These are phyloP conservation scores for Chamaea fasciata DNA, from an alignment of 2,113 vertebrate genomes.

Conservation along the genomic window DNA sequence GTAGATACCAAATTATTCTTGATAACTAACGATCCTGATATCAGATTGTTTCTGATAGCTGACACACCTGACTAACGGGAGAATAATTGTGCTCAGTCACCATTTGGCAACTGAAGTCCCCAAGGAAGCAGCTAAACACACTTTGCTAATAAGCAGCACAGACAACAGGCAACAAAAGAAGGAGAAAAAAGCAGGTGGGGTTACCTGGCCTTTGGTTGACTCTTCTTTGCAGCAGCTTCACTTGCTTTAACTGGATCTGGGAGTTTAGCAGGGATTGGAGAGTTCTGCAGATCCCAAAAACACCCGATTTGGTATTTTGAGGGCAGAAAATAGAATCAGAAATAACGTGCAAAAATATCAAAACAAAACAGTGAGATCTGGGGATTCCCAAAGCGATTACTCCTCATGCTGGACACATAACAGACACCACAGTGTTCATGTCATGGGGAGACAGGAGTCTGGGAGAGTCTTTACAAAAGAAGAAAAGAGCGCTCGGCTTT, in stretches of 20 bases:
- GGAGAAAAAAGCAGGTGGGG: background rate
- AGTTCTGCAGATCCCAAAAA: constrained; percentile 75
- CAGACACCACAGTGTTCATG: background rate
- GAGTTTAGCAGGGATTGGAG: constrained; percentile 87
- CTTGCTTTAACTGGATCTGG: constrained; percentile 94
- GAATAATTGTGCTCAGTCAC: background rate
- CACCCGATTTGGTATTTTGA: background rate
- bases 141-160: background rate
- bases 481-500: background rate
- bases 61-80: background rate
- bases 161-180: background rate
- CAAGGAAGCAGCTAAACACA: background rate
- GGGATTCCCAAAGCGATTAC: background rate
- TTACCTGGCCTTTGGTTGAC: constrained; percentile 95
- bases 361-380: background rate
- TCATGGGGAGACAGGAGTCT: background rate
- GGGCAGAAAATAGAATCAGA: background rate
- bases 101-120: background rate
- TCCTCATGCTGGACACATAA: background rate
- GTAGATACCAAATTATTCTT: background rate
- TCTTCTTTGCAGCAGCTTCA: constrained; percentile 96
- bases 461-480: background rate
- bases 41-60: background rate
- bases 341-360: background rate
- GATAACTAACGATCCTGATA: fast-evolving